These are phyloP conservation scores for Tauraco hartlaubi DNA, from an alignment of 2,797 vertebrate species.

Conservation along the genomic window DNA sequence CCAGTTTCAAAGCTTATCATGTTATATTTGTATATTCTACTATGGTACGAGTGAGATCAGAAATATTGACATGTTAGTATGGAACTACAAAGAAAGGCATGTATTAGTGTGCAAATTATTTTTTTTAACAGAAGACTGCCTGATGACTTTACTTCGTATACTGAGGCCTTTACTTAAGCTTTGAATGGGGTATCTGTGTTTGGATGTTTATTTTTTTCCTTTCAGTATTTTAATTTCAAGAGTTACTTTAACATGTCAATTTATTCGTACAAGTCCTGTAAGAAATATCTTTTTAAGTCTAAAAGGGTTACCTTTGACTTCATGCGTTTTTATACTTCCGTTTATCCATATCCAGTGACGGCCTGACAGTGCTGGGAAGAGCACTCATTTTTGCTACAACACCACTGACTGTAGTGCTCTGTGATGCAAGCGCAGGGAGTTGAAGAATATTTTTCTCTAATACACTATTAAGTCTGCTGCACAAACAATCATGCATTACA, in stretches of 20 bases:
- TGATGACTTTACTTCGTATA: not conserved
- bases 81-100: not conserved
- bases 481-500: rapidly evolving
- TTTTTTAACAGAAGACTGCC: not conserved
- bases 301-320: not conserved
- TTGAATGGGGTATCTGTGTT: not conserved
- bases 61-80: not conserved
- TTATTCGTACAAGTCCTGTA: not conserved
- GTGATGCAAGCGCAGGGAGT: not conserved
- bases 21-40: not conserved
- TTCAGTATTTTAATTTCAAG: not conserved
- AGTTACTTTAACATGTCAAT: not conserved
- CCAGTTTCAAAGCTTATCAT: not conserved
- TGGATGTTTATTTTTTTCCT: not conserved
- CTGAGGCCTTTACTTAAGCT: not conserved
- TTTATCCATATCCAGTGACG: not conserved
- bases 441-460: not conserved
- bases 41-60: not conserved
- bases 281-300: not conserved
- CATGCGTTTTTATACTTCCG: not conserved
- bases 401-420: not conserved
- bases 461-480: not conserved
- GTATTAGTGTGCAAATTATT: not conserved
- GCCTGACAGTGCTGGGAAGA: not conserved
- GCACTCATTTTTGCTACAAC: rapidly evolving